Evolutionary conservation across 2,888 invertebrate species (phyloP).

Genomic region (Cantharis rustica): DNA sequence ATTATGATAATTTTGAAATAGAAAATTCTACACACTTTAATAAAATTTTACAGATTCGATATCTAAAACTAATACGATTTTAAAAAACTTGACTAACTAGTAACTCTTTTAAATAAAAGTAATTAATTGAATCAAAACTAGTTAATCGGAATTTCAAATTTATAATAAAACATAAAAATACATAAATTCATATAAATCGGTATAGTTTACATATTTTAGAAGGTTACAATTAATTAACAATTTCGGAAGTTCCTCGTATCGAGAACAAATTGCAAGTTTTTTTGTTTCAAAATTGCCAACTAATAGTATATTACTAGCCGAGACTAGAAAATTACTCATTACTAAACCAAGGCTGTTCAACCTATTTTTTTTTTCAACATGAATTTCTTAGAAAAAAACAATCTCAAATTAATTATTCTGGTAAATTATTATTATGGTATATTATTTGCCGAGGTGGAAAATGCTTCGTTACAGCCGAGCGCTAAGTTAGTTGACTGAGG

Average conservation of each 20-base stretch:
- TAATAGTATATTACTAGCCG: no score
- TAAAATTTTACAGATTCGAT: background rate
- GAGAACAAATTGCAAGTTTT: background rate
- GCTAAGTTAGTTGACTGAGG: no score
- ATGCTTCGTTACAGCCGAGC: no score
- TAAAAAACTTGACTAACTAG: background rate
- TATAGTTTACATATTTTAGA: background rate
- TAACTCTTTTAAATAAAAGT: background rate
- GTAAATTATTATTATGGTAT: no score
- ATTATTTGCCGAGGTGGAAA: no score
- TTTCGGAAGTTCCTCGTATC: background rate
- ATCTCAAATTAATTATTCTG: no score
- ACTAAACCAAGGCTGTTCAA: no score
- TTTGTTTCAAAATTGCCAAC: background rate
- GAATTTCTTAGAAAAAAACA: no score
- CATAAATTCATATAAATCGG: background rate
- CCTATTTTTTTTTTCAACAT: no score
- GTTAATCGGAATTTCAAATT: background rate
- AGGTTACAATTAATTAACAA: background rate
- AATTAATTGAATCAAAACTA: background rate
- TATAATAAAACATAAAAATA: background rate
- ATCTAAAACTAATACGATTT: background rate
- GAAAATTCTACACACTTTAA: background rate
- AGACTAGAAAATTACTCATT: no score
- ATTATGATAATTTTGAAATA: background rate